These are phyloP conservation scores for Papilio elwesi DNA, from an alignment of 2,888 invertebrate genomes.

Conservation along the genomic window DNA sequence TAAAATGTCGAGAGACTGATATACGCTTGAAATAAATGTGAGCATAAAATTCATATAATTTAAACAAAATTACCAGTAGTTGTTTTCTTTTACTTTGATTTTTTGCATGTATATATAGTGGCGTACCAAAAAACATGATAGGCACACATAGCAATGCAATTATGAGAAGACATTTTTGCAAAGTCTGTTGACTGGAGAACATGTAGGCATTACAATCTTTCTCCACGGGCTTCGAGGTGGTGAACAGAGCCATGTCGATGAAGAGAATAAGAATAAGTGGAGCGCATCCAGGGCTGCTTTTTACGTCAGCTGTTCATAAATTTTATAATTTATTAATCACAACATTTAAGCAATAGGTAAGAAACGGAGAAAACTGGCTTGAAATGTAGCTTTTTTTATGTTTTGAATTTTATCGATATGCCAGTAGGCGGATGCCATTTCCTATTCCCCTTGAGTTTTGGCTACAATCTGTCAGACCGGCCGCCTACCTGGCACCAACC, in stretches of 20 bases:
- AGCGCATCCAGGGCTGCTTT: constrained; percentile 82
- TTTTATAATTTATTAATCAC: not conserved
- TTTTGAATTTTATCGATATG: too few species aligned
- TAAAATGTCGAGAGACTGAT: not conserved
- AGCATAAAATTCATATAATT: too few species aligned
- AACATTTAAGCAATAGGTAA: too few species aligned
- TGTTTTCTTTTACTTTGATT: constrained; percentile 51
- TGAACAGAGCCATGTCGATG: constrained; percentile 89
- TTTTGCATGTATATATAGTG: constrained; percentile 75
- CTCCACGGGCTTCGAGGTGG: constrained; percentile 54
- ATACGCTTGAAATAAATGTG: too few species aligned
- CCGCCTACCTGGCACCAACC: too few species aligned
- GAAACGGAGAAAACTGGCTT: too few species aligned
- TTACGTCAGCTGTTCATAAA: constrained; percentile 49
- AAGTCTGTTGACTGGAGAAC: constrained; percentile 75
- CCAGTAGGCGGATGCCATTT: too few species aligned
- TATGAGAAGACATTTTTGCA: constrained; percentile 86
- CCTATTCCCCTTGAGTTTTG: too few species aligned
- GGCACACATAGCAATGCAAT: constrained; percentile 87
- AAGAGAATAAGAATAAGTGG: constrained; percentile 90
- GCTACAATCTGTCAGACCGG: too few species aligned
- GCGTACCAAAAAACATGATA: constrained; percentile 89
- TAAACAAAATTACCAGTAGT: constrained; percentile 48
- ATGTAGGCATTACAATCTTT: constrained; percentile 82
- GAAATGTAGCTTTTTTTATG: too few species aligned